These are phyloP conservation scores for Myotis lucifugus DNA, from an alignment of 2,113 vertebrate genomes.

Conservation along the genomic window DNA sequence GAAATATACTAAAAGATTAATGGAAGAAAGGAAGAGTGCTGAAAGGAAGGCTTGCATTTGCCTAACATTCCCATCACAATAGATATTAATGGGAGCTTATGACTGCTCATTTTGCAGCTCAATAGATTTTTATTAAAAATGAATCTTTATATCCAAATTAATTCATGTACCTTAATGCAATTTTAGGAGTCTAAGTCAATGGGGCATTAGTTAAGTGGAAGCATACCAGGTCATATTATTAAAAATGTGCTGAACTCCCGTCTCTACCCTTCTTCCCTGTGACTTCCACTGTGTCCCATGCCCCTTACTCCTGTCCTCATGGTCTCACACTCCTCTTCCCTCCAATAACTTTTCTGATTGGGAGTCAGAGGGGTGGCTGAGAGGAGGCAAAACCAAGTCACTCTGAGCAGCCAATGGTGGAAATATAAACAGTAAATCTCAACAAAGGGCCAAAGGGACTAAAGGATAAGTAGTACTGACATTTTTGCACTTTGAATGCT, in stretches of 20 bases:
- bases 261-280: not conserved
- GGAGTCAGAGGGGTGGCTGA: not conserved
- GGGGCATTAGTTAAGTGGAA: not conserved
- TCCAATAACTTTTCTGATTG: not conserved
- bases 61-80: not conserved
- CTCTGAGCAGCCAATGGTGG: not conserved
- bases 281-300: not conserved
- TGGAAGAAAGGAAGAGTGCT: not conserved
- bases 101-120: not conserved
- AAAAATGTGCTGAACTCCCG: not conserved
- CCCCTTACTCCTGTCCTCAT: not conserved
- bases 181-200: slow-evolving; percentile 1
- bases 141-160: slow-evolving; percentile 52
- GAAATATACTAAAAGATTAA: not conserved
- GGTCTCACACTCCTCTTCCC: not conserved
- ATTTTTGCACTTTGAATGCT: not conserved
- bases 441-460: not conserved
- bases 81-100: not conserved
- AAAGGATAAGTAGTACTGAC: not conserved
- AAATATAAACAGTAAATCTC: not conserved
- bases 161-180: not conserved
- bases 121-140: slow-evolving; percentile 39
- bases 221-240: not conserved
- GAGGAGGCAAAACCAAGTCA: not conserved
- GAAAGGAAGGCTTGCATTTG: not conserved